Percentiles rank a stretch among this genome's conserved stretches.
These are phyloP conservation scores for Sclerurus mexicanus DNA, from an alignment of 2,113 vertebrate genomes.

Conservation along the genomic window DNA sequence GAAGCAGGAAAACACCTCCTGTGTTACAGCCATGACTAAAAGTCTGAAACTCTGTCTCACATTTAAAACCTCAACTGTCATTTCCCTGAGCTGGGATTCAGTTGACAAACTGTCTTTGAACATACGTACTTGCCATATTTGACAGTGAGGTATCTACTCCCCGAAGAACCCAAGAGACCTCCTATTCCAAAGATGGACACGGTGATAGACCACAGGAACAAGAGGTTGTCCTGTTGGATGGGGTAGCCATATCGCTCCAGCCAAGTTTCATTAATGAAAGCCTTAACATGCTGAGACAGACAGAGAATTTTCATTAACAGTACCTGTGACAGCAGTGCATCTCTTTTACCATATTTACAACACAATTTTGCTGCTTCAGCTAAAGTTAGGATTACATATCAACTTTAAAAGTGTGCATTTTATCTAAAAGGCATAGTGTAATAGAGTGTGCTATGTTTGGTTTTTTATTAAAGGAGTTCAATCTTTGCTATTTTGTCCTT, in stretches of 20 bases:
- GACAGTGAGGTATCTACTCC: conserved; percentile 73
- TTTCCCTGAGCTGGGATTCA: neutral
- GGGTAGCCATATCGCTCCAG: conserved; percentile 64
- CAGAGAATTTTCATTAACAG: neutral
- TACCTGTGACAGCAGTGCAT: neutral
- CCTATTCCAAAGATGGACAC: conserved; percentile 77
- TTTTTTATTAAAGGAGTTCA: neutral
- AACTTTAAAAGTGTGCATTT: neutral
- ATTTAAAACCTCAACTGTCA: neutral
- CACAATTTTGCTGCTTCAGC: neutral
- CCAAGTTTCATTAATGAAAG: conserved; percentile 87
- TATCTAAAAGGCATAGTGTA: neutral
- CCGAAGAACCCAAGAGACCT: conserved; percentile 70
- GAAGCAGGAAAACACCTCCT: neutral
- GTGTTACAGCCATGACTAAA: neutral
- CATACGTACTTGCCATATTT: conserved; percentile 76
- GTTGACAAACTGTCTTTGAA: neutral
- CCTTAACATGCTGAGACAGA: conserved; percentile 79
- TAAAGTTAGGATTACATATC: neutral
- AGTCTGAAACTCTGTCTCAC: neutral
- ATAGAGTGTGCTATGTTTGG: neutral
- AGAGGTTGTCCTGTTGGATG: conserved; percentile 62
- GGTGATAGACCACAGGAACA: conserved; percentile 78
- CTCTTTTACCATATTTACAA: neutral
- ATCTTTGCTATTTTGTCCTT: neutral